A percentile compares a stretch with the other conserved stretches of the same genome.
Conservation (phyloP, 2,113 vertebrate genomes). For the Burhinus bistriatus region DNA sequence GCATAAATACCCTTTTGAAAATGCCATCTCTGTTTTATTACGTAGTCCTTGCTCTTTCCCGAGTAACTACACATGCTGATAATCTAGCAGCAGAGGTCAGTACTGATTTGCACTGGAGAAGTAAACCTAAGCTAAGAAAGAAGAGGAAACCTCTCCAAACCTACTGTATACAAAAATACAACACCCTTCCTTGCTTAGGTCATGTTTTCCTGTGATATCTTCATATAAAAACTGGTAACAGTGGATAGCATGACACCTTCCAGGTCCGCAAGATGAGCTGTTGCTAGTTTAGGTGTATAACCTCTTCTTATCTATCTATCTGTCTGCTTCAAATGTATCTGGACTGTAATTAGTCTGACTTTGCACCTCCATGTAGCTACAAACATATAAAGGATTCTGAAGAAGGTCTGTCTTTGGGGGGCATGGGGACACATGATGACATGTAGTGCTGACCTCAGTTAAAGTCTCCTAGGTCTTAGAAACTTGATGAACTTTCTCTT, state of each 20-base stretch:
- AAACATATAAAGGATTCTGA: neutral
- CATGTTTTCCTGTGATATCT: neutral
- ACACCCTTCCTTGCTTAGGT: neutral
- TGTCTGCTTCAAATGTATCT: neutral
- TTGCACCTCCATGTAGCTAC: neutral
- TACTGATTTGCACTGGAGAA: constrained; percentile 45
- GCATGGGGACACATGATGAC: neutral
- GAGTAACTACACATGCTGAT: neutral
- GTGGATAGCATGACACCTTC: neutral
- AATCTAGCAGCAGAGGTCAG: constrained; percentile 60
- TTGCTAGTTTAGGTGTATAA: neutral
- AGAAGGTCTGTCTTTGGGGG: neutral
- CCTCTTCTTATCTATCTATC: neutral
- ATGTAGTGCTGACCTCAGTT: neutral
- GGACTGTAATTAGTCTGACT: neutral
- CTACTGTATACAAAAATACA: neutral
- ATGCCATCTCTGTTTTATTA: neutral
- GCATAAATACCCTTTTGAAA: neutral
- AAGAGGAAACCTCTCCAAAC: neutral
- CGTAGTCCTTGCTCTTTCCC: neutral
- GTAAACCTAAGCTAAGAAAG: neutral
- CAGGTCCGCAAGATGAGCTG: neutral
- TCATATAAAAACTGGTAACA: neutral
- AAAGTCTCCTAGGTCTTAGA: neutral
- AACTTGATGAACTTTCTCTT: neutral